These are phyloP conservation scores for Gadus macrocephalus DNA, from an alignment of 2,113 vertebrate genomes.

Conservation along the genomic window DNA sequence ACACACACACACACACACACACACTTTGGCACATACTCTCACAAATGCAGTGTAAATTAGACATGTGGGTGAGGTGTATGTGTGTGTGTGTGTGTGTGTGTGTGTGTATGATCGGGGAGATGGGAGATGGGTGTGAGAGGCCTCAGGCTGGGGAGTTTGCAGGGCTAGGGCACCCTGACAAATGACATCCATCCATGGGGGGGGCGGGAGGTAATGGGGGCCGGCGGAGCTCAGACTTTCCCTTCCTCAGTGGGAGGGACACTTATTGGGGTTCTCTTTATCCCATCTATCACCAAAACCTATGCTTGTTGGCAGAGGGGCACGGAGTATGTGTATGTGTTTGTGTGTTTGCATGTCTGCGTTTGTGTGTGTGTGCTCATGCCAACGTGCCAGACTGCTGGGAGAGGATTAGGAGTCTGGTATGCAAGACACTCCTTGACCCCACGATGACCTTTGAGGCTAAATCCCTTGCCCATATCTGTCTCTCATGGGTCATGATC, in stretches of 20 bases:
- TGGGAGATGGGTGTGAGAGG: too few species aligned
- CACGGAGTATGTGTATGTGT: conserved; percentile 27
- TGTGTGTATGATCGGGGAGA: too few species aligned
- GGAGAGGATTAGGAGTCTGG: conserved; percentile 69
- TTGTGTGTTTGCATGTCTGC: conserved; percentile 8
- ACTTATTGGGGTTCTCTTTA: conserved; percentile 57
- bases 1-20: conserved; percentile 43
- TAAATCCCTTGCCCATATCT: conserved; percentile 67
- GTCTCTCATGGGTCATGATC: conserved; percentile 72
- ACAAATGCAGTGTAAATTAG: background rate
- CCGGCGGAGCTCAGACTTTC: background rate
- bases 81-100: too few species aligned
- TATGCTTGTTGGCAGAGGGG: conserved; percentile 27
- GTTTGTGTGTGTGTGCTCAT: conserved; percentile 34
- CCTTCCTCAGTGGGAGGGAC: conserved; percentile 6
- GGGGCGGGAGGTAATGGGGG: conserved; percentile 18
- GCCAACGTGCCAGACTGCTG: conserved; percentile 58
- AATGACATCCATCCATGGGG: conserved; percentile 63
- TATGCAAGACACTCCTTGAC: conserved; percentile 69
- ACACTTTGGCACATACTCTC: conserved; percentile 43
- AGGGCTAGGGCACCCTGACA: conserved; percentile 59
- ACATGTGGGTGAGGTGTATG: background rate
- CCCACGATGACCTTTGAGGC: conserved; percentile 57
- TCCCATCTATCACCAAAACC: conserved; percentile 56
- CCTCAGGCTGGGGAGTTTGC: conserved; percentile 23